Conservation (phyloP, 2,797 vertebrate genomes). For the Enteromius thamalakanensis region DNA sequence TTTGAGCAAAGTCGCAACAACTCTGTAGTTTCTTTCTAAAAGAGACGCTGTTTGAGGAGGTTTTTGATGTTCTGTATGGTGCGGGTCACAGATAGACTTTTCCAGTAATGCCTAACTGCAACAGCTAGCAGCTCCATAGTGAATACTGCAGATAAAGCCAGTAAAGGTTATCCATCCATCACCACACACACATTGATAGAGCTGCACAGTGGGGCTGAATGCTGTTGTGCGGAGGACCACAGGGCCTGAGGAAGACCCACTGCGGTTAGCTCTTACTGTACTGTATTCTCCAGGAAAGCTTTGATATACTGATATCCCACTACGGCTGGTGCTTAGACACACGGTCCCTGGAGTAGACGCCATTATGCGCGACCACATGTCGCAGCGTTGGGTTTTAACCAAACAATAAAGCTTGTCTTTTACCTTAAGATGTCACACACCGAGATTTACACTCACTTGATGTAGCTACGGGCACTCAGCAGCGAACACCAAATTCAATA, state of each 20-base stretch:
- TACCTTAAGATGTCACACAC: constrained; percentile 26
- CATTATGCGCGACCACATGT: constrained; percentile 42
- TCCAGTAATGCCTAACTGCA: constrained; percentile 24
- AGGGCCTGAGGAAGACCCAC: constrained; percentile 40
- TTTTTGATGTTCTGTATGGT: constrained; percentile 31
- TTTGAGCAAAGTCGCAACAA: constrained; percentile 4
- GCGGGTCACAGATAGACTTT: constrained; percentile 28
- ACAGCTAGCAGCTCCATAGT: constrained; percentile 27
- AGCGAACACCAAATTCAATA: neutral
- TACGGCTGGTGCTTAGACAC: constrained; percentile 38
- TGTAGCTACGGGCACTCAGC: constrained; percentile 17
- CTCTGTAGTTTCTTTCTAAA: neutral
- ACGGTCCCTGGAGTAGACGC: constrained; percentile 37
- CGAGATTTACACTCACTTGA: neutral
- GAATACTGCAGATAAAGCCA: constrained; percentile 44
- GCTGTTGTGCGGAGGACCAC: constrained; percentile 37
- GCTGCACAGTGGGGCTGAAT: constrained; percentile 44
- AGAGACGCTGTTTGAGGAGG: neutral
- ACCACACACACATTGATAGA: constrained; percentile 44
- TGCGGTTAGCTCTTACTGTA: constrained; percentile 45
- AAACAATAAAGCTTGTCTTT: constrained; percentile 39
- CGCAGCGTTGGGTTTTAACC: constrained; percentile 34
- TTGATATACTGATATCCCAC: constrained; percentile 45
- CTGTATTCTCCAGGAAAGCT: constrained; percentile 43
- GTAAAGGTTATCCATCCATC: constrained; percentile 57